Evolutionary conservation across 2,113 vertebrate genomes (phyloP).

Genomic region (Dromas ardeola): DNA sequence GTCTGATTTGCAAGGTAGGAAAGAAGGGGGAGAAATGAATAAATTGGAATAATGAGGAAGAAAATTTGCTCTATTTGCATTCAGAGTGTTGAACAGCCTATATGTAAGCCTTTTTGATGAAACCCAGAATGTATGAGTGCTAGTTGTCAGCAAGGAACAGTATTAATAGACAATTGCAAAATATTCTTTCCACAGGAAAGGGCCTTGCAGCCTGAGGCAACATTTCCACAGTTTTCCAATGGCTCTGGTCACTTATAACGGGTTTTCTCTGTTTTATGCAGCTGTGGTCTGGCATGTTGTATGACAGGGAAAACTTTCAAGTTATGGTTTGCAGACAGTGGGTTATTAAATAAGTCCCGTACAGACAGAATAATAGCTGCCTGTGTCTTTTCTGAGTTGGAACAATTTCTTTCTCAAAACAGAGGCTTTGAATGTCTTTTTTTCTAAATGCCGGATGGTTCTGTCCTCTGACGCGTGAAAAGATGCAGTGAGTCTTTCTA

Average conservation of each 20-base stretch:
- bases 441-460: neutral
- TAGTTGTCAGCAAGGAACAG: neutral
- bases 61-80: neutral
- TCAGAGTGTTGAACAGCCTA: neutral
- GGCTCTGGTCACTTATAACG: constrained; percentile 47
- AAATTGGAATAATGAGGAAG: neutral
- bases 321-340: constrained; percentile 19
- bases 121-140: neutral
- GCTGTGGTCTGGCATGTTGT: constrained; percentile 59
- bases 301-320: neutral
- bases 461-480: neutral
- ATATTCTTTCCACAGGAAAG: constrained; percentile 55
- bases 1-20: neutral
- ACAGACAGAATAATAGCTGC: constrained; percentile 30
- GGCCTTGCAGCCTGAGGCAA: constrained; percentile 42
- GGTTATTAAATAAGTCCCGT: constrained; percentile 7
- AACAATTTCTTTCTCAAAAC: neutral
- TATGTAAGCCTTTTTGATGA: neutral
- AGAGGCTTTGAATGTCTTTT: neutral
- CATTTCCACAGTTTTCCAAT: constrained; percentile 59
- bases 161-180: constrained; percentile 32
- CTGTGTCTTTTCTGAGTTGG: neutral
- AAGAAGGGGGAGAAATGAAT: neutral
- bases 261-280: constrained; percentile 52
- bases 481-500: neutral